A percentile compares a stretch with the other conserved stretches of the same genome.
Conservation (phyloP, 1,140 invertebrate species). For the Probaryconus sp. region DNA sequence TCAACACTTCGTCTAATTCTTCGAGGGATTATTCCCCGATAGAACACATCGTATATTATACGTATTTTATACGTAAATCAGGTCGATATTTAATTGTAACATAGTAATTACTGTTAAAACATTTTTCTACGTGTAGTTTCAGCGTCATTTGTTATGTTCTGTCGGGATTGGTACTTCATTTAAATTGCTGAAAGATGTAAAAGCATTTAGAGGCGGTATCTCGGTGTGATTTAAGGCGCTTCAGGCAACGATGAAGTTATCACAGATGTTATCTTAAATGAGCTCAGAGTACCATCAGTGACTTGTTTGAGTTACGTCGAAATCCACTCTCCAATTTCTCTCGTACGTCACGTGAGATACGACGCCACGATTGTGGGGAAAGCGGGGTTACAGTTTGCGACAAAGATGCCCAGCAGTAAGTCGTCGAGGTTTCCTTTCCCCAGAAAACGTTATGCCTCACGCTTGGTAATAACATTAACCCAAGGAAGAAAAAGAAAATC, state of each 20-base stretch:
- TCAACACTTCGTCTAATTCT: constrained; percentile 20
- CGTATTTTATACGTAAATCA: no score
- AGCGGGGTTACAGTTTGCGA: neutral
- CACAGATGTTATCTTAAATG: constrained; percentile 36
- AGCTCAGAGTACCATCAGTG: constrained; percentile 26
- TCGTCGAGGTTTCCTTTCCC: constrained; percentile 9
- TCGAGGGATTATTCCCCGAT: constrained; percentile 19
- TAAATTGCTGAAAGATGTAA: constrained; percentile 14
- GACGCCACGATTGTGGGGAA: constrained; percentile 10
- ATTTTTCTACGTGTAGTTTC: no score
- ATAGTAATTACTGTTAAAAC: no score
- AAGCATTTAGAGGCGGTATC: constrained; percentile 23
- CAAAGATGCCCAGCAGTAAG: constrained; percentile 2
- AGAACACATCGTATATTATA: neutral
- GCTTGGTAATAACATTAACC: constrained; percentile 2
- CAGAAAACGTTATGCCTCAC: constrained; percentile 7
- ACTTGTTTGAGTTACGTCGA: constrained; percentile 51
- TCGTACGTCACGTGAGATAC: constrained; percentile 40
- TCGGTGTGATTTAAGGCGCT: constrained; percentile 18
- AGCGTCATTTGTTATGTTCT: neutral
- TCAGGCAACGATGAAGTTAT: constrained; percentile 34
- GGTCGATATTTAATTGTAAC: no score
- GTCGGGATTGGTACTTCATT: neutral
- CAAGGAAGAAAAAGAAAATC: constrained; percentile 8
- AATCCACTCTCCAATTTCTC: constrained; percentile 49